Base-by-base conservation (phyloP, 1,140 invertebrate species). In the Drosophila bocqueti region DNA sequence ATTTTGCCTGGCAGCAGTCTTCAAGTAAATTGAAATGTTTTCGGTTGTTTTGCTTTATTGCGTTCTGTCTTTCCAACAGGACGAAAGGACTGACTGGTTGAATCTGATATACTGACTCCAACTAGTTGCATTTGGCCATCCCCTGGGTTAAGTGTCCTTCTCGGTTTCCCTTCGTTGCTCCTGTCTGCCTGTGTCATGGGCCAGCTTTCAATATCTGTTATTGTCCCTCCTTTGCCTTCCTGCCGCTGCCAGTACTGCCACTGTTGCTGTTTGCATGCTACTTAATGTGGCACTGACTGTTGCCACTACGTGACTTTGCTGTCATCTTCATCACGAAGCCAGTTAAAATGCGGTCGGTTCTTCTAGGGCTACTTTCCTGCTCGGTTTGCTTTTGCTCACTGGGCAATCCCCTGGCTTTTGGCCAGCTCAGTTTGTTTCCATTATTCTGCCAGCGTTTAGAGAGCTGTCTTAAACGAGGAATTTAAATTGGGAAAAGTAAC, bases 261-360 rank as follows among this genome's bases (percentile, higher is more conserved):
- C 4, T 13, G 36, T 60, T 76, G 45, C 59, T 59, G 80, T 80
- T 87, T 89, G 83, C 84, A 89, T 89, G 80, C 54, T 69, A 83
- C 77, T 89, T 89, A 79, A 79, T 86, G 83, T 73, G 76, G 64
- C 62, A 76, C 52, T 78, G 67, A 45, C 67, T 77, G 73, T 49
- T 87, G 79, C 54, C 69, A 67, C 80, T 87, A 87, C 76, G 80
- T 86, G 83, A 87, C 76, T 80, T 69, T 69, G 52, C 57, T 54
- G 40, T 50, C 61, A 63, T 66, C 66, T 69, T 77, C 75, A 77
- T 77, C 63, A 76, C 63, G 43, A 78, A 63, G 82, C 52, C 55
- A 50, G 49, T 77, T 69, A 52, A 54, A 65, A 40, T 60, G 47
- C 52, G 64, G 74, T 46, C 74, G 67, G 60, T 55, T 21, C 49